Base-by-base conservation (phyloP, 2,113 vertebrate genomes). In the Procavia capensis region DNA sequence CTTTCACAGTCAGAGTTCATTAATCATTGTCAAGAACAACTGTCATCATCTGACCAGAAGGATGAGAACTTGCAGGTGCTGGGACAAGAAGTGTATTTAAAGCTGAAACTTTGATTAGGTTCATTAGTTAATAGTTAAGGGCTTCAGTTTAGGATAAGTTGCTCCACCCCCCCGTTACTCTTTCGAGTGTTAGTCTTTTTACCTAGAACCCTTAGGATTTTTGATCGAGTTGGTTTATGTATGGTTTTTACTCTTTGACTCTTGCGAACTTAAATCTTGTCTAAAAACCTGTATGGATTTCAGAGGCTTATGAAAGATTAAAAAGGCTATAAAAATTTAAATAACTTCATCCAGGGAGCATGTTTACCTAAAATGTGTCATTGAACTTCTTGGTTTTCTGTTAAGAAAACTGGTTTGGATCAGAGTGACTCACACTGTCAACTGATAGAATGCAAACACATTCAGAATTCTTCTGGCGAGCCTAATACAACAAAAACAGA, bases 361-460 rank as follows among this genome's bases (percentile, higher is more conserved):
- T 96, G 72, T 98, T 98, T 98, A 98, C 98, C 96, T 97, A 97
- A 97, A 98, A 95, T 98, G 97, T 97, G 98, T 98, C 95, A 63
- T 98, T 96, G 97, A 85, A 95, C 84, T 88, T 98, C 97, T 98
- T 91, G 85, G 79, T 96, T 98, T 98, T 96, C 96, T 97, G 93
- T 97, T 97, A 97, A 96, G 96, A 98, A 98, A 97, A 97, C 98
- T 64, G 80, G 92, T 97, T 97, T 96, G 97, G 97, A 97, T 97
- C 94, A 97, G 85, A 93, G 84, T 98, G 98, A 98, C 96, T 98
- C 97, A 97, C 92, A 85, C 88, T 97, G 47, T 74, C 63, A 27
- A 97, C 95, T 97, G 94, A 98, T 96, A 97, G 96, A 97, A 96
- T 4, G 31, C 93, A 88, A 97, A 97, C 93, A 98, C 79, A 93